Conservation (phyloP, 2,113 vertebrate genomes). For the Tetrax tetrax region DNA sequence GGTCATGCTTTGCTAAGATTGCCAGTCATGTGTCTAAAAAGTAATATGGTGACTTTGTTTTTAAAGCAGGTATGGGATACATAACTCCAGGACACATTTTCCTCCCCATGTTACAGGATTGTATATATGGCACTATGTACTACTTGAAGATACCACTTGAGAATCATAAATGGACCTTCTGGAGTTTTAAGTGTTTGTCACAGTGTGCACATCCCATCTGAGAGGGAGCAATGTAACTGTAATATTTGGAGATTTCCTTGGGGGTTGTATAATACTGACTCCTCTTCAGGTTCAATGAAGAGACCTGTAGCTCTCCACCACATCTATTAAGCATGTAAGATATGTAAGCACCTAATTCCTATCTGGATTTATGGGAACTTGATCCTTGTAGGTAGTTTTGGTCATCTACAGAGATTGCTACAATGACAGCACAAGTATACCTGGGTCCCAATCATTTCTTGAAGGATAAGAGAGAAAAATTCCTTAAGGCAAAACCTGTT, state of each 20-base stretch:
- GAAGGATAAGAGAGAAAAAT: neutral
- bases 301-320: neutral
- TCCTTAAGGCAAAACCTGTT: neutral
- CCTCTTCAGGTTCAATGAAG: neutral
- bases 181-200: neutral
- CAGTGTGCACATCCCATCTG: neutral
- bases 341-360: neutral
- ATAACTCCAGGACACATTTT: neutral
- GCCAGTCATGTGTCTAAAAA: neutral
- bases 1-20: neutral
- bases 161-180: neutral
- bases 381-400: neutral
- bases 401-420: neutral
- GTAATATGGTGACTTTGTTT: neutral
- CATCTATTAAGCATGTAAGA: neutral
- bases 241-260: neutral
- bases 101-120: neutral
- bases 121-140: neutral
- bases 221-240: neutral
- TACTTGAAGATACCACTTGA: neutral
- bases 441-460: rapidly evolving
- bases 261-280: neutral
- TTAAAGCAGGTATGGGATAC: neutral
- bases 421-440: neutral
- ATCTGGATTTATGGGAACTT: neutral